These are phyloP conservation scores for Brachionus manjavacas DNA, from an alignment of 1,140 invertebrate species.

Conservation along the genomic window DNA sequence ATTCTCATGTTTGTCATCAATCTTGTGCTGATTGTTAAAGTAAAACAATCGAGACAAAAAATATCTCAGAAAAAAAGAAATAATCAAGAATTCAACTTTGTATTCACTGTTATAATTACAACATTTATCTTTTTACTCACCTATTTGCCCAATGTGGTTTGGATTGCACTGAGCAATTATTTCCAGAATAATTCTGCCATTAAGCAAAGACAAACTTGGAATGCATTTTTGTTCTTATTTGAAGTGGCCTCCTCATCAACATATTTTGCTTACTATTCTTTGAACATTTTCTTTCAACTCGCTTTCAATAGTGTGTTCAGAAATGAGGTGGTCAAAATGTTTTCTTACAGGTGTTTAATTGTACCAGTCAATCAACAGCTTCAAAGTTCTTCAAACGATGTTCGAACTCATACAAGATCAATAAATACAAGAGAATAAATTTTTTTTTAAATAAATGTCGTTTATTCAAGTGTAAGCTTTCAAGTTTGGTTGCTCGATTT, in stretches of 20 bases:
- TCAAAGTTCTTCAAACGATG: too few relatives aligned
- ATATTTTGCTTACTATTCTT: background rate
- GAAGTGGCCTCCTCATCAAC: background rate
- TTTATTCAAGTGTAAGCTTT: too few relatives aligned
- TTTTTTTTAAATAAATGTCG: too few relatives aligned
- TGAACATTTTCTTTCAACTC: background rate
- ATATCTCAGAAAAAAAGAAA: background rate
- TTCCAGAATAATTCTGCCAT: background rate
- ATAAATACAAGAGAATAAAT: too few relatives aligned
- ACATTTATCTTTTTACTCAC: background rate
- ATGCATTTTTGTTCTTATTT: slow-evolving; percentile 9
- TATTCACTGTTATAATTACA: background rate
- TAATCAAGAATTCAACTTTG: background rate
- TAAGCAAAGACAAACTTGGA: background rate
- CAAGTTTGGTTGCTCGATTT: too few relatives aligned
- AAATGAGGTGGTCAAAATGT: background rate
- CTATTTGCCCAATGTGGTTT: background rate
- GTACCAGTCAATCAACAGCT: background rate
- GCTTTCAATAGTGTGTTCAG: background rate
- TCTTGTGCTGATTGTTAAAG: background rate
- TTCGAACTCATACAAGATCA: too few relatives aligned
- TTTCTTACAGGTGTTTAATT: background rate
- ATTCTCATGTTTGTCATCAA: background rate
- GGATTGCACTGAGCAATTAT: background rate
- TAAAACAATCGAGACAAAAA: background rate